Percentiles rank a stretch among this genome's conserved stretches.
Evolutionary conservation across 2,888 invertebrate species (phyloP).

Genomic region (Eupithecia insigniata): DNA sequence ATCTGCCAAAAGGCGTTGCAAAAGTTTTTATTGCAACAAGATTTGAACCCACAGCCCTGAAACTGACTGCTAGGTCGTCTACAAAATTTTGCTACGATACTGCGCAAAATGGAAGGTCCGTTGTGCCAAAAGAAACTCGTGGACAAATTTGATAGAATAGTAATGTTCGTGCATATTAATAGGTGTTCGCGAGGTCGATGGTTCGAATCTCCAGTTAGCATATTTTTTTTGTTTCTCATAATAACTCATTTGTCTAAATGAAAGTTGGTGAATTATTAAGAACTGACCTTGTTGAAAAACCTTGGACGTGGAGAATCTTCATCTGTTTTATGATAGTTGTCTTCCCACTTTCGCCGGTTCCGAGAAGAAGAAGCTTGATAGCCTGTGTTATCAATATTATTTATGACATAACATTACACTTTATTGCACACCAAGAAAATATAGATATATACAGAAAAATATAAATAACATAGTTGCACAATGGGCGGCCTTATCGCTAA

Average conservation of each 20-base stretch:
- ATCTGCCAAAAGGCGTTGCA: not conserved
- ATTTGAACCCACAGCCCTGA: not conserved
- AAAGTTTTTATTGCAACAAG: not conserved
- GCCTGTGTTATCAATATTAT: conserved; percentile 57
- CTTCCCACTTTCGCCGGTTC: conserved; percentile 93
- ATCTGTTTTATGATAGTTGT: conserved; percentile 94
- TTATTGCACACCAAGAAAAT: too few species aligned
- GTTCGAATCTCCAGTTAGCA: not conserved
- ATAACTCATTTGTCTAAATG: not conserved
- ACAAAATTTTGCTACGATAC: not conserved
- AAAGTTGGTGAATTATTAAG: not conserved
- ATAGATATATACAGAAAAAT: too few species aligned
- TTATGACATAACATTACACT: too few species aligned
- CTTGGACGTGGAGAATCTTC: conserved; percentile 92
- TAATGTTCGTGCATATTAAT: too few species aligned
- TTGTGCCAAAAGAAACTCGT: too few species aligned
- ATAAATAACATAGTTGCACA: too few species aligned
- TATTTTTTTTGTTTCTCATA: not conserved
- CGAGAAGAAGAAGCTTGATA: conserved; percentile 86
- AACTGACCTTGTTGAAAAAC: conserved; percentile 87
- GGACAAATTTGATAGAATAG: too few species aligned
- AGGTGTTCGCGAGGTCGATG: not conserved
- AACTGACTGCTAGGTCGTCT: not conserved
- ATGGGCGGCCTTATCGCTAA: too few species aligned
- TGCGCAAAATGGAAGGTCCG: too few species aligned